These are phyloP conservation scores for Cephus spinipes DNA, from an alignment of 2,888 invertebrate genomes.

Conservation along the genomic window DNA sequence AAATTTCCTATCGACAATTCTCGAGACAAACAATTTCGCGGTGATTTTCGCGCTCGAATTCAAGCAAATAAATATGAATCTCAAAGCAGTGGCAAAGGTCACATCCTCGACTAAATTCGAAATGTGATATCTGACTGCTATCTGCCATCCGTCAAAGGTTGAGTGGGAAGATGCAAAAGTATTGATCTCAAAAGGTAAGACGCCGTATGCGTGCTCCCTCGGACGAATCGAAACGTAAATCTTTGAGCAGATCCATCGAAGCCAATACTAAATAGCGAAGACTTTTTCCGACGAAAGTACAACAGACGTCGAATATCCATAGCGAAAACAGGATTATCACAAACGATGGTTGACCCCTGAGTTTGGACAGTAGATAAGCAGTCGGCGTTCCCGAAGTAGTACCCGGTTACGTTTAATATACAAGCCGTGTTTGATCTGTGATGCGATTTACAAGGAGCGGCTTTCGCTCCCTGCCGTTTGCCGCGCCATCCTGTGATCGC, in stretches of 20 bases:
- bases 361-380: constrained; percentile 48
- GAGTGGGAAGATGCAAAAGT: background rate
- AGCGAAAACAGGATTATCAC: background rate
- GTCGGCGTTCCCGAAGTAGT: background rate
- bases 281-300: background rate
- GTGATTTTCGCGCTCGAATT: background rate
- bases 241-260: background rate
- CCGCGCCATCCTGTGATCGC: constrained; percentile 63
- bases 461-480: constrained; percentile 24
- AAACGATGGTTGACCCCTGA: background rate
- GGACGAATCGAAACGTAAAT: background rate
- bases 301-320: background rate
- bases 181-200: background rate
- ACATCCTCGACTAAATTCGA: background rate
- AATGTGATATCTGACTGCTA: background rate
- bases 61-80: background rate
- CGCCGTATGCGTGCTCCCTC: background rate
- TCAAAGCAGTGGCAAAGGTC: background rate
- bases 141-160: background rate
- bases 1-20: background rate
- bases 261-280: background rate
- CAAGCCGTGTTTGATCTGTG: constrained; percentile 65
- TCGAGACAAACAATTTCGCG: background rate
- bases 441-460: constrained; percentile 63
- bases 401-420: constrained; percentile 62